Base-by-base conservation (phyloP, 1,140 invertebrate genomes). In the Cyphomyrmex costatus region DNA sequence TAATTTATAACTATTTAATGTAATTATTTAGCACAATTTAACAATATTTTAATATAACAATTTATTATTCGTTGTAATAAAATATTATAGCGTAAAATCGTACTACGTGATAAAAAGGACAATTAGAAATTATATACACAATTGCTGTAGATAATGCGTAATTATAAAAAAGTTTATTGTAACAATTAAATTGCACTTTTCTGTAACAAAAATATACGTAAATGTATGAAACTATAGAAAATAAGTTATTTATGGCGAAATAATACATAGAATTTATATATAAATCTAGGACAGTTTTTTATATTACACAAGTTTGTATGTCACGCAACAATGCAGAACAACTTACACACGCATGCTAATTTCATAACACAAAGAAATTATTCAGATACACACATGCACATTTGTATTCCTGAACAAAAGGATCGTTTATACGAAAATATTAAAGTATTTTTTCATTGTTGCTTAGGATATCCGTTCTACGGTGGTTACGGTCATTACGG, bases 391-490 rank as follows among this genome's bases (percentile, higher is more conserved):
- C n/a, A 61, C 10, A 24, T 14, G 4, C 46, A 46, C 36, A 42
- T 33, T 24, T 12, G 33, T 2, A 36, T 30, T 46, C 3, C 14
- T 2, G 12, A n/a, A 74, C 53, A 74, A 33, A 74, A 4, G 58
- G 46, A 83, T 49, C 7, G 12, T 74, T 74, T 8, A 33, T 10
- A 60, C 8, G 8, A 7, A 73, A 60, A 74, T 83, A 33, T 74
- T 74, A 33, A 86, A 49, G 12, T 61, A 65, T 33, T 86, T 49
- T 24, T 86, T 86, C 14, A 61, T 74, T 61, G n/a, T 53, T 73
- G n/a, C 1, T 51, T 84, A 93, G 93, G 93, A 58, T 93, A 92
- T 58, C 89, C 88, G 0, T 87, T 77, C 36, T 42, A 42, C 36
- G 36, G 36, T 42, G 36, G 36, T 42, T 42, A 42, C 21, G 93